Base-by-base conservation (phyloP, 2,888 invertebrate genomes). In the Drosophila anceps region DNA sequence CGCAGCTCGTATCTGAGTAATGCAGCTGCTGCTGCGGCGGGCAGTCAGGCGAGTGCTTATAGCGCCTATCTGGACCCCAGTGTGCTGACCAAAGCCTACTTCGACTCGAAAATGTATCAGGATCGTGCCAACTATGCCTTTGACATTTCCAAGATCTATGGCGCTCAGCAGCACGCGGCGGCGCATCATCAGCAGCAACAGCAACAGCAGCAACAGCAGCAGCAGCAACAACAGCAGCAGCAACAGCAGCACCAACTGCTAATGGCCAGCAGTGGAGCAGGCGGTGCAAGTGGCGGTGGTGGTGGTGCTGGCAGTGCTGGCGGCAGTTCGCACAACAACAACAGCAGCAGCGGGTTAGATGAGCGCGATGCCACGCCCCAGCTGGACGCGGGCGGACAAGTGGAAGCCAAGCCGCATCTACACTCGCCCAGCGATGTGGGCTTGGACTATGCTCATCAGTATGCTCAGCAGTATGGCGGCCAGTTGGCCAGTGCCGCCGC, bases 101-200 rank as follows among this genome's bases (percentile, higher is more conserved):
- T 93, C 67, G 93, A 93, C 75, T 93, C 93, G 67, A 93, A 93
- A 85, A 93, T 93, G 92, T 93, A 93, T 76, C 93, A 93, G 80
- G 93, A 93, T 85, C 91, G 93, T 57, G 93, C 93, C 74, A 93
- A 93, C 73, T 93, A 93, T 88, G 93, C 93, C 81, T 93, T 93
- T 60, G 93, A 93, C 69, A 93, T 93, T 65, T 92, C 93, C 37
- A 93, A 93, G 86, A 93, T 93, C 72, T 93, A 93, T 66, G 93
- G 93, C 61, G 92, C 92, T 41, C 92, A 92, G 76, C 92, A 93
- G 69, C 91, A 92, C 55, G 88, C 91, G 20, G 93, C 91, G 10
- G 92, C 90, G 37, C 92, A 92, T 41, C 93, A 92, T 37, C 93
- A 92, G 67, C 92, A 92, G 60, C 91, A 91, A 62, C 91, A 91